Conservation (phyloP, 2,888 invertebrate species). For the Eristalinus sepulchralis region DNA sequence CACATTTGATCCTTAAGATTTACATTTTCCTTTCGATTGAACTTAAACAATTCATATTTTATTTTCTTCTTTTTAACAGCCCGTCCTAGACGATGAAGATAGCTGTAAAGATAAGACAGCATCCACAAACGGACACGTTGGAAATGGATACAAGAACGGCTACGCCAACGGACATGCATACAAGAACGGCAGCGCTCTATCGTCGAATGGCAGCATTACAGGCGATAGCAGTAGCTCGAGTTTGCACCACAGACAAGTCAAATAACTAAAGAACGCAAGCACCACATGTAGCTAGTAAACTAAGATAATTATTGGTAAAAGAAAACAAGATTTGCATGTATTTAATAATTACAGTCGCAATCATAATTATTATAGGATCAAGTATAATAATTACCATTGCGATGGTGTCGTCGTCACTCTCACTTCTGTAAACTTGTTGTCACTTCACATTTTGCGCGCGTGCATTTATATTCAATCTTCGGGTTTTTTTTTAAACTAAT, state of each 20-base stretch:
- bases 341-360: constrained; percentile 62
- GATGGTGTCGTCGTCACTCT: constrained; percentile 40
- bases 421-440: constrained; percentile 32
- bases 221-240: constrained; percentile 80
- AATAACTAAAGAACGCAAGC: constrained; percentile 77
- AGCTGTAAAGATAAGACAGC: constrained; percentile 63
- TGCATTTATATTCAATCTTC: constrained; percentile 14
- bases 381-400: constrained; percentile 44
- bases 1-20: no score
- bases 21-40: no score
- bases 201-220: constrained; percentile 78
- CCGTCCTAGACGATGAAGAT: constrained; percentile 83
- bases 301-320: constrained; percentile 57
- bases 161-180: constrained; percentile 76
- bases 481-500: not conserved
- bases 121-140: constrained; percentile 74
- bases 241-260: constrained; percentile 81
- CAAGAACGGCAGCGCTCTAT: constrained; percentile 76
- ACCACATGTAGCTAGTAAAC: constrained; percentile 72
- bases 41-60: no score
- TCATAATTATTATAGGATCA: constrained; percentile 41
- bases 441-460: constrained; percentile 22
- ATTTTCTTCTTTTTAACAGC: constrained; percentile 81
- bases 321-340: constrained; percentile 49
- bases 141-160: constrained; percentile 78